Conservation (phyloP, 2,113 vertebrate genomes). For the Psilopogon haemacephalus region DNA sequence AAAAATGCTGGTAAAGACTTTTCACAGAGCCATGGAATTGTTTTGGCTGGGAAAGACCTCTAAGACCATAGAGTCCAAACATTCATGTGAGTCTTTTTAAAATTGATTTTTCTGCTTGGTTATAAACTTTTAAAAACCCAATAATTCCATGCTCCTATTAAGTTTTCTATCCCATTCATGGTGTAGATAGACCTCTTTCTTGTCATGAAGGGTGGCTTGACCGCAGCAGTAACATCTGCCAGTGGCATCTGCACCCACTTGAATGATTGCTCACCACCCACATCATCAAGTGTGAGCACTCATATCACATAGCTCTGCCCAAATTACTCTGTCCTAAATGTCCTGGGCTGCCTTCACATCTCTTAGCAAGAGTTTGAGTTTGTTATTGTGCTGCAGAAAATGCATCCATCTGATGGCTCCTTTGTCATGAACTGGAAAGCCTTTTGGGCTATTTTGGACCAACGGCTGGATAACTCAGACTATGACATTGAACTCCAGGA, state of each 20-base stretch:
- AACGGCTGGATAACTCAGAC: background rate
- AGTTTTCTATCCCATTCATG: background rate
- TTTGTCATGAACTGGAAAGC: background rate
- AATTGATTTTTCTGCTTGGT: background rate
- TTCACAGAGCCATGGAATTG: background rate
- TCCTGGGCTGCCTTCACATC: background rate
- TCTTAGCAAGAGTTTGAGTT: background rate
- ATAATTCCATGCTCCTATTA: background rate
- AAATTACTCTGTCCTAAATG: background rate
- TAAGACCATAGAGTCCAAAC: too few relatives aligned
- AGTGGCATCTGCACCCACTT: background rate
- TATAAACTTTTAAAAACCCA: too few relatives aligned
- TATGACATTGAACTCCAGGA: background rate
- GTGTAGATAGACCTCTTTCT: background rate
- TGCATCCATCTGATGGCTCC: background rate
- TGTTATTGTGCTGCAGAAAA: background rate
- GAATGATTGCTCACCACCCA: conserved; percentile 1
- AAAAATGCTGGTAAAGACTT: background rate
- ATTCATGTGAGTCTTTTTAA: background rate
- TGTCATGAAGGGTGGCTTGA: background rate
- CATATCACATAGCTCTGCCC: background rate
- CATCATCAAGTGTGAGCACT: background rate
- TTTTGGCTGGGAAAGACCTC: too few relatives aligned
- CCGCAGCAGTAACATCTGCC: conserved; percentile 20
- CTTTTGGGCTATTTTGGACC: background rate